Conservation (phyloP, 2,888 invertebrate species). For the Hedychridium roseum region DNA sequence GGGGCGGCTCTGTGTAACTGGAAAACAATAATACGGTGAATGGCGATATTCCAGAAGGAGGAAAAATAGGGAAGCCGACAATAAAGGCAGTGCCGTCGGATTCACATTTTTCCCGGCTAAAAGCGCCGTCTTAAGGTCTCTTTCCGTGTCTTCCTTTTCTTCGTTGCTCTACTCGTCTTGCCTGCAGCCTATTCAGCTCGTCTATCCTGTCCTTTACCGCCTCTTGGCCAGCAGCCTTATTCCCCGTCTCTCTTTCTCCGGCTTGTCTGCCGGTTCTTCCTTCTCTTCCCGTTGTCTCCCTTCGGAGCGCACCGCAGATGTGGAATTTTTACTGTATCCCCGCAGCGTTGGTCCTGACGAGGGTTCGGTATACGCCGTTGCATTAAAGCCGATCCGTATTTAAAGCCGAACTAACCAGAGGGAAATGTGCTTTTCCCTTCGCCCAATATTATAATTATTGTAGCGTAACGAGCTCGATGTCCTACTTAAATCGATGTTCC, state of each 20-base stretch:
- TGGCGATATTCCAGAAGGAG: too few relatives aligned
- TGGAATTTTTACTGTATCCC: conserved; percentile 52
- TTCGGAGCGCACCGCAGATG: conserved; percentile 40
- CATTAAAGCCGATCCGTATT: conserved; percentile 45
- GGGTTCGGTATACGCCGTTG: conserved; percentile 40
- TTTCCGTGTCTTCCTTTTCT: conserved; percentile 1
- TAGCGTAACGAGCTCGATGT: too few relatives aligned
- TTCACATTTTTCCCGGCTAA: conserved; percentile 8
- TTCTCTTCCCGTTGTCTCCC: conserved; percentile 15
- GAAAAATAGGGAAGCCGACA: too few relatives aligned
- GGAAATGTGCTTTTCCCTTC: too few relatives aligned
- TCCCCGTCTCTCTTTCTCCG: conserved; percentile 3
- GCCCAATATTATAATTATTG: too few relatives aligned
- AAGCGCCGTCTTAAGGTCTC: conserved; percentile 27
- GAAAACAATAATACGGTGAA: too few relatives aligned
- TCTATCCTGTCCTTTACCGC: not conserved
- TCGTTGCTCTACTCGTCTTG: conserved; percentile 4
- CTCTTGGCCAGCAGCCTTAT: conserved; percentile 1
- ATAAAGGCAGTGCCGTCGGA: not conserved
- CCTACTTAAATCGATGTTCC: too few relatives aligned
- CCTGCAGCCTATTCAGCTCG: not conserved
- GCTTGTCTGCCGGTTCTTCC: not conserved
- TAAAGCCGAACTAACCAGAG: conserved; percentile 44
- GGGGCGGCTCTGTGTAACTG: too few relatives aligned
- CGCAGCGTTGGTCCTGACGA: conserved; percentile 43